A percentile compares a stretch with the other conserved stretches of the same genome.
Conservation (phyloP, 2,113 vertebrate species). For the Probosciger aterrimus region DNA sequence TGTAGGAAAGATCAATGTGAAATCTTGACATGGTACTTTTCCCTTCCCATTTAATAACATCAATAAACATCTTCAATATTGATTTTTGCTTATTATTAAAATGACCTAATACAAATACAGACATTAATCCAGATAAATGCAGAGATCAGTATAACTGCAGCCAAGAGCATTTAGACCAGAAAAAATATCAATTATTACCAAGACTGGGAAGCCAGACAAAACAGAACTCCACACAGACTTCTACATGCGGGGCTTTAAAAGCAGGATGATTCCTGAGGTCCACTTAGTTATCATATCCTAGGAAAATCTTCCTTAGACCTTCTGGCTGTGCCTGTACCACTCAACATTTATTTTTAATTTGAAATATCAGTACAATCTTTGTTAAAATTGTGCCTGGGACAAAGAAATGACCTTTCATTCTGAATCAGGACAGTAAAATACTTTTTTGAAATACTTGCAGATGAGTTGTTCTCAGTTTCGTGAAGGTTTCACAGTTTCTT, state of each 20-base stretch:
- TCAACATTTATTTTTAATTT: not conserved
- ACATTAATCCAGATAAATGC: not conserved
- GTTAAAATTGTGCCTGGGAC: not conserved
- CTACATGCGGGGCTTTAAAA: not conserved
- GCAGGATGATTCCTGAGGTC: not conserved
- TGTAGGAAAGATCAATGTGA: not conserved
- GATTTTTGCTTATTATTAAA: conserved; percentile 46
- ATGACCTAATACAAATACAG: not conserved
- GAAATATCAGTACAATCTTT: not conserved
- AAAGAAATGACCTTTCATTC: not conserved
- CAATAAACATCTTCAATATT: conserved; percentile 8
- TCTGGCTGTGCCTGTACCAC: not conserved
- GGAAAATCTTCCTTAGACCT: not conserved
- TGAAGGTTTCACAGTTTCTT: not conserved
- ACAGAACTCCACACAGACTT: not conserved
- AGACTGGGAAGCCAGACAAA: not conserved
- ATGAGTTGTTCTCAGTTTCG: not conserved
- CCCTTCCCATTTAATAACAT: not conserved
- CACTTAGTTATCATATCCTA: not conserved
- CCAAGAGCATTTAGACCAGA: not conserved
- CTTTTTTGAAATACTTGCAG: not conserved
- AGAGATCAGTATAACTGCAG: not conserved
- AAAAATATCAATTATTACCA: not conserved
- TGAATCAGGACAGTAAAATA: not conserved
- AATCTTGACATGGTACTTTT: not conserved